Evolutionary conservation across 92 coral and sea anemone species (phyloP), one percentile per base, ranked within the genome.

Genomic region (Isaurus tuberculatus): DNA sequence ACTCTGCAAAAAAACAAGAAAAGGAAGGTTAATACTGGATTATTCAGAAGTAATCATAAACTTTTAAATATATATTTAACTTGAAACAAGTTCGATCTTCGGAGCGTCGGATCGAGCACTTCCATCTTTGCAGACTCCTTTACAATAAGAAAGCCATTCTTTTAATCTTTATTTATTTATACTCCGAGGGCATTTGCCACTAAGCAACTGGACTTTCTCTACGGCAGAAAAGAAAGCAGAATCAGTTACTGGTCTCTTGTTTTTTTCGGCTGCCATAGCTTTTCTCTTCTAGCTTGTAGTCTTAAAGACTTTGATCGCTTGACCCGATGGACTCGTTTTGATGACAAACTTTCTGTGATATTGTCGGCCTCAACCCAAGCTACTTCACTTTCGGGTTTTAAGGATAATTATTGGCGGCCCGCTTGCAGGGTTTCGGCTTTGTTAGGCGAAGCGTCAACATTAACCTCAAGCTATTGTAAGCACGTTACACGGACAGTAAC

Each of bases 341-440:
- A 51, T 51, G 61, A n/a, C 48, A 70, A 31, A 22, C 33, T 71
- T 25, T 73, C 64, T 5, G 29, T 49, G 67, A 22, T 74, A 20
- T 60, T 84, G 25, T 84, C 83, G 23, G 28, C 33, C 19, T 27
- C 60, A 3, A 66, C 57, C 32, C 27, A 64, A 5, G 88, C 88
- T 8, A 73, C 48, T n/a, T 14, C 88, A 23, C 43, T 34, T 5
- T 33, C 75, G n/a, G 88, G 74, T 20, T 61, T 84, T 40, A 83
- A n/a, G 88, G 17, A 15, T 84, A 10, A 31, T 63, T 20, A 31
- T 73, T 32, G 79, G 48, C 17, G 79, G 11, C 33, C 42, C 78
- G 2, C 46, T 83, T 23, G 81, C 70, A 23, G 71, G 88, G 55
- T 77, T n/a, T 82, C 84, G 17, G 88, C 43, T 27, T 20, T 66